Evolutionary conservation across 2,888 invertebrate species (phyloP), one percentile per base, ranked within the genome.

Genomic region (Aelia acuminata): DNA sequence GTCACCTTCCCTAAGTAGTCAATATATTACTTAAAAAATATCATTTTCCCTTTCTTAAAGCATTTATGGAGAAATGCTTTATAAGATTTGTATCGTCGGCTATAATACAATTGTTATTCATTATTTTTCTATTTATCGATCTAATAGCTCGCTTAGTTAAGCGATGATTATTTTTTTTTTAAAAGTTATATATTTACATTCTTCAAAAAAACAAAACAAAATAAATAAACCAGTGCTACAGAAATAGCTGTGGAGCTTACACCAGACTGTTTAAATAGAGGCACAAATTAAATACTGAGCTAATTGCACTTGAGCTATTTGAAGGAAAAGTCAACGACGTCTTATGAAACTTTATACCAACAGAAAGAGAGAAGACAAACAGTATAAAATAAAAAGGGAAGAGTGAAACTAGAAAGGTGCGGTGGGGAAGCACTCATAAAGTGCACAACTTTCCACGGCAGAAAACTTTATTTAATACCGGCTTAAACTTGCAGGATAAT

Each of bases 401-500:
- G 8, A 70, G 10, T 7, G 63, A 7, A 11, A 7, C 43, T 43
- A 43, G 43, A 4, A 7, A 18, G 63, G 63, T 57, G 63, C 31
- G 63, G 63, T 26, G 26, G 35, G 8, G 63, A 7, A 4, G 63
- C 63, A 35, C 63, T 70, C 63, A 35, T 70, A 70, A 70, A 70
- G 18, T 70, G 63, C 35, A 8, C 63, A 70, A 70, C 18, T 70
- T 70, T 70, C 63, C 31, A 18, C 18, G 35, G 18, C 1, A 70
- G 63, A 31, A 70, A 70, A 70, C 63, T 70, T 70, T 70, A 70
- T 70, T 70, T 70, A 70, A 70, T 70, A 70, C 31, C 20, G 31
- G 63, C 63, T 70, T 35, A 70, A 70, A 70, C 31, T 70, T 70
- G 18, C 7, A 13, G 31, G 18, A 70, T 70, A 35, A 70, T 70